Evolutionary conservation across 1,140 invertebrate species (phyloP), one percentile per base, ranked within the genome.

Genomic region (Drosophila sucinea): DNA sequence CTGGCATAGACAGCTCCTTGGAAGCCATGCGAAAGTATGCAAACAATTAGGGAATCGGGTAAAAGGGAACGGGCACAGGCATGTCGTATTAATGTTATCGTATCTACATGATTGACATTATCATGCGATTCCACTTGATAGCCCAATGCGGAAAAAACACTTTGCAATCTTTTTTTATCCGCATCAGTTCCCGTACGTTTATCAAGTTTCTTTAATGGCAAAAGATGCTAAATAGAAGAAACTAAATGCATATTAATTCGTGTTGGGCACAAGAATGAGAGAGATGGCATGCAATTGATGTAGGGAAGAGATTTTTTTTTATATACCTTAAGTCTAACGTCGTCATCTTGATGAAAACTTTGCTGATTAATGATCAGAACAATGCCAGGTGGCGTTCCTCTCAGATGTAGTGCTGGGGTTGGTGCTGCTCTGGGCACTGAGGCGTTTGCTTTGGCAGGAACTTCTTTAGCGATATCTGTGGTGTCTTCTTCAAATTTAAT

Each of bases 311-410:
- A 17, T 17, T 17, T 17, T 17, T 17, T 17, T 17, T 17, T 0
- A 63, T 27, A 57, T 51, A 89, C 84, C 23, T 23, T 32, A 0
- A 73, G 10, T 29, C 72, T 60, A 1, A 62, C 51, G 38, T 7
- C 44, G 11, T 72, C 81, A 10, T 90, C 2, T 10, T 54, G 56
- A 69, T 90, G 72, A 35, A 92, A 92, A 2, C n/a, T 23, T 10
- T 70, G 66, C 41, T 92, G 91, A 70, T 91, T 92, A 17, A 92
- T 90, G 1, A 92, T 92, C 3, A 92, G 40, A 7, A 84, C 32
- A 44, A 82, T 81, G 25, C 91, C 91, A 0, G 91, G 91, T 3
- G 70, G 62, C 3, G 81, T 47, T 0, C 51, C 67, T 0, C 57
- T 69, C 23, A 92, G 55, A 17, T 74, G 55, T 35, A 90, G 44